phyloP scores from a whole-genome alignment of 2,888 invertebrate species.

The Chloroclysta siterata region DNA sequence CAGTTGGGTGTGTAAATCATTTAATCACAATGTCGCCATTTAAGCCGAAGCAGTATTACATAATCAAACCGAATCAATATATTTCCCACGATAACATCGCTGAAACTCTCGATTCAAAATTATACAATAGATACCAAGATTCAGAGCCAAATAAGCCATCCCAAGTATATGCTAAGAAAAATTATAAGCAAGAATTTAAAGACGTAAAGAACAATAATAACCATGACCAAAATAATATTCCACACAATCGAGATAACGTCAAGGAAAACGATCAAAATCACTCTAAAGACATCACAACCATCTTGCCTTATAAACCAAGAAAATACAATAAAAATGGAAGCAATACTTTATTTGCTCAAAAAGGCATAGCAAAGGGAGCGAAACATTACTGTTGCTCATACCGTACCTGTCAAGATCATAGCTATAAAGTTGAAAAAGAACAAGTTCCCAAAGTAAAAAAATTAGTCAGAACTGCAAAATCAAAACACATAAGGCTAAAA shows the following conservation, averaged over 20 bases:
- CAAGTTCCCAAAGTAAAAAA: neutral
- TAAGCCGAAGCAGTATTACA: slow-evolving; percentile 36
- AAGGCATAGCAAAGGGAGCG: slow-evolving; percentile 15
- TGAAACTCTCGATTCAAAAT: slow-evolving; percentile 9
- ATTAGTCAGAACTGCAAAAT: neutral
- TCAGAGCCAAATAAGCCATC: neutral
- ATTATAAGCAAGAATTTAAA: neutral
- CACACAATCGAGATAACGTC: neutral
- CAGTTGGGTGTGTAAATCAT: slow-evolving; percentile 37
- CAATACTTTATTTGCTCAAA: slow-evolving; percentile 38
- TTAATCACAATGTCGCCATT: slow-evolving; percentile 35
- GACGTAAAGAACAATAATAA: neutral
- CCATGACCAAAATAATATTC: neutral
- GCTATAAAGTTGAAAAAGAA: slow-evolving; percentile 6
- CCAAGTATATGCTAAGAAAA: slow-evolving; percentile 1
- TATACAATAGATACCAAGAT: slow-evolving; percentile 8
- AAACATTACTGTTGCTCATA: slow-evolving; percentile 19
- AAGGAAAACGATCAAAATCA: slow-evolving; percentile 2
- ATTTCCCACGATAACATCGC: neutral
- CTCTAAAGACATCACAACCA: slow-evolving; percentile 35
- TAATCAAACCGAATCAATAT: slow-evolving; percentile 7
- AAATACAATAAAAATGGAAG: slow-evolving; percentile 52
- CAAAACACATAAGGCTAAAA: slow-evolving; percentile 19
- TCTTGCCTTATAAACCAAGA: slow-evolving; percentile 50
- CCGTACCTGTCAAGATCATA: slow-evolving; percentile 7